Evolutionary conservation across 1,140 invertebrate species (phyloP), one percentile per base, ranked within the genome.

Genomic region (Brachionus koreanus): DNA sequence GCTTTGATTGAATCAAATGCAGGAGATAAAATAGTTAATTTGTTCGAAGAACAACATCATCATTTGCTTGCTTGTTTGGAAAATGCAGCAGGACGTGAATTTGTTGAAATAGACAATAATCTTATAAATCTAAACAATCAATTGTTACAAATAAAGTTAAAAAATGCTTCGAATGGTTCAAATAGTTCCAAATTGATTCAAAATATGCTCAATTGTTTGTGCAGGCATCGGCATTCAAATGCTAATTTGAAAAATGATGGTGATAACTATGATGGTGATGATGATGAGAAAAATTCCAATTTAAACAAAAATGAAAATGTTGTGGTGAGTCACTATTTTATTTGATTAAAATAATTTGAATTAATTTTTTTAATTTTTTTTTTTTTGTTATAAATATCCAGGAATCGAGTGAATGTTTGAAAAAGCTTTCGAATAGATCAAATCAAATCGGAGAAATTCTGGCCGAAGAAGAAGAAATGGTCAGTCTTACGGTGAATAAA

Each of bases 21-120:
- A 13, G 65, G 72, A 1, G 23, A 29, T 5, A 82, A 82, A 65
- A 46, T 82, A 10, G 65, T 3, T 13, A 82, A 82, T 74, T 49
- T 49, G 25, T 82, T 82, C 49, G 82, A 82, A 57, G 43, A 72
- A 61, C 82, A 82, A 52, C 82, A 82, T 13, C 82, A 82, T 82
- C 82, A 82, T 72, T 19, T 82, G n/a, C 39, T 82, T 10, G 25
- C 57, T n/a, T 82, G 82, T 74, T 61, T 82, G 39, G 82, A 82
- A 33, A 37, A 72, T 52, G 57, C 67, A 5, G 72, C 82, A 19
- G 43, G 49, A 35, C 43, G 82, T 16, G 82, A 82, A 74, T 82
- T 82, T 57, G 35, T 65, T 19, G 65, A 82, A 82, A 82, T 82
- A 5, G 61, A 82, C 37, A n/a, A 23, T 5, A 61, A 57, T 57